Percentiles rank a stretch among this genome's conserved stretches.
phyloP scores from a whole-genome alignment of 2,888 invertebrate genomes.

The Spicauda simplicius region DNA sequence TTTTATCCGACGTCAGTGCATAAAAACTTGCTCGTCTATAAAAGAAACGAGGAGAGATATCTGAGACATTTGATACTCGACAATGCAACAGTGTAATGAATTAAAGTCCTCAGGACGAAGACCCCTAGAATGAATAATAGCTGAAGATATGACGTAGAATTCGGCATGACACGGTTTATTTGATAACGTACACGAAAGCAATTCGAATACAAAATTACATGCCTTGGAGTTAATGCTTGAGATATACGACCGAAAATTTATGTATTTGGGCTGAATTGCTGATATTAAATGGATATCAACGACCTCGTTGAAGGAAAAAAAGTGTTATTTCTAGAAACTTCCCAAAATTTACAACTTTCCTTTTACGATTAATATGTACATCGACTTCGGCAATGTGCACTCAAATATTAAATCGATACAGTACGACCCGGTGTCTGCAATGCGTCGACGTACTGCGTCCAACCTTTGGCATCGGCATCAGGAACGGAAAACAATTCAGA shows the following conservation, averaged over 20 bases:
- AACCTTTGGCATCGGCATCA: constrained; percentile 26
- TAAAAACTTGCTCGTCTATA: constrained; percentile 34
- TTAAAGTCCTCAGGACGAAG: constrained; percentile 21
- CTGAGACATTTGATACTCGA: constrained; percentile 26
- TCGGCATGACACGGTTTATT: constrained; percentile 25
- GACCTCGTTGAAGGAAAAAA: constrained; percentile 23
- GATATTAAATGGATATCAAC: constrained; percentile 30
- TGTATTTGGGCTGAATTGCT: constrained; percentile 32
- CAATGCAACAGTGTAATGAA: constrained; percentile 28
- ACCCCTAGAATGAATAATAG: constrained; percentile 13
- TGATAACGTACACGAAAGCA: constrained; percentile 35
- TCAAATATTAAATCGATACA: constrained; percentile 8
- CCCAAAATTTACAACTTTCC: constrained; percentile 13
- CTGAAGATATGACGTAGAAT: constrained; percentile 20
- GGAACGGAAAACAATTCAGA: neutral
- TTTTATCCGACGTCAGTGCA: constrained; percentile 30
- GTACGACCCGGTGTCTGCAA: constrained; percentile 17
- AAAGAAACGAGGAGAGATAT: constrained; percentile 28
- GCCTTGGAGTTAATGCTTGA: constrained; percentile 22
- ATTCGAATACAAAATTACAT: constrained; percentile 33
- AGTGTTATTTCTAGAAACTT: constrained; percentile 10
- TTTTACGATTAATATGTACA: constrained; percentile 1
- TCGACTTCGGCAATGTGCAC: neutral
- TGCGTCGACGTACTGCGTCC: constrained; percentile 21
- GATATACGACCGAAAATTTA: constrained; percentile 29